Conservation (phyloP, 2,888 invertebrate genomes). For the Perdita meconis region DNA sequence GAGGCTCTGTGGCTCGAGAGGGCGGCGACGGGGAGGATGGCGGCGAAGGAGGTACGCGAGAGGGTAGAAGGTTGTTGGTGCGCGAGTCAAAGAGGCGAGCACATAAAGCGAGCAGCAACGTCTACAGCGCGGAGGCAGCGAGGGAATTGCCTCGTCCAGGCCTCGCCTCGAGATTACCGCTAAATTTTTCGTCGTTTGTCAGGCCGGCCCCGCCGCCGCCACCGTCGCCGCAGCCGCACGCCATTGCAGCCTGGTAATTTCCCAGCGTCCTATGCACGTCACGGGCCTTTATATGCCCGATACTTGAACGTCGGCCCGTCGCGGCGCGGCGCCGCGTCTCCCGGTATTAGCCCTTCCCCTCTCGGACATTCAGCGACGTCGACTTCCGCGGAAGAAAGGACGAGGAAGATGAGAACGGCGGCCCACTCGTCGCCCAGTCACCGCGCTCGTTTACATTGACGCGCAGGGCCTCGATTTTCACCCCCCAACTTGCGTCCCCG, state of each 20-base stretch:
- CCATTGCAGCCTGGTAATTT: constrained; percentile 59
- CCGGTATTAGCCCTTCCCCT: constrained; percentile 36
- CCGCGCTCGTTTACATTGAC: constrained; percentile 45
- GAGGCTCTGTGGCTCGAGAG: constrained; percentile 18
- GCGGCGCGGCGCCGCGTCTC: no score
- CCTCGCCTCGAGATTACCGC: constrained; percentile 73
- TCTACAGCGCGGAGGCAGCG: constrained; percentile 62
- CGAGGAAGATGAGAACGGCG: constrained; percentile 23
- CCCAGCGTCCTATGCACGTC: constrained; percentile 49
- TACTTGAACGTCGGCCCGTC: constrained; percentile 56
- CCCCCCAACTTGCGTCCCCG: constrained; percentile 25
- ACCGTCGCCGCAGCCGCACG: constrained; percentile 43
- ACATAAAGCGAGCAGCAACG: constrained; percentile 79
- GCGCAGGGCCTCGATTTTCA: constrained; percentile 49
- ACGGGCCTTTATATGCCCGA: constrained; percentile 64
- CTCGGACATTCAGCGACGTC: constrained; percentile 46
- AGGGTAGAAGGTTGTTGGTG: constrained; percentile 65
- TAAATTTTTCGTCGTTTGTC: constrained; percentile 77
- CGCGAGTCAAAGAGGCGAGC: constrained; percentile 76
- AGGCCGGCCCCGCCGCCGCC: constrained; percentile 41
- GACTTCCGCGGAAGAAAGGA: constrained; percentile 22
- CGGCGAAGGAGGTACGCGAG: constrained; percentile 35
- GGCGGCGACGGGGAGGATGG: constrained; percentile 24
- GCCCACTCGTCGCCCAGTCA: constrained; percentile 1
- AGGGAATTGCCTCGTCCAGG: constrained; percentile 70